Conservation (phyloP, 2,888 invertebrate genomes). For the Anthophora plumipes region DNA sequence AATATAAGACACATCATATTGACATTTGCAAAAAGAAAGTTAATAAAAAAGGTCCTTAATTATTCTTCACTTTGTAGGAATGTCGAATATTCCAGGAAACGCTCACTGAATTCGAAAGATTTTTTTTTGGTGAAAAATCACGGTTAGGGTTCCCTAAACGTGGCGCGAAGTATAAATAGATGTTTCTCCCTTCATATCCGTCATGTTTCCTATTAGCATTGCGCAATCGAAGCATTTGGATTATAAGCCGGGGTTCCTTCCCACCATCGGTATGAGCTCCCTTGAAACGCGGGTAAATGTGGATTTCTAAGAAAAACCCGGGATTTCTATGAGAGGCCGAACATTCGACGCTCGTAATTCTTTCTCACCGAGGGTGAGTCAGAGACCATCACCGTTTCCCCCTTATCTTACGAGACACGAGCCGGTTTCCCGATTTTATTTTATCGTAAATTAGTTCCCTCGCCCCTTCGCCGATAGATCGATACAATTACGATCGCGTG, state of each 20-base stretch:
- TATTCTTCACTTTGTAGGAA: too few relatives aligned
- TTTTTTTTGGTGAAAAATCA: not conserved
- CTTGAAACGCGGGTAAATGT: slow-evolving; percentile 39
- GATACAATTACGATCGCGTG: slow-evolving; percentile 41
- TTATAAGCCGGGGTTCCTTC: slow-evolving; percentile 2
- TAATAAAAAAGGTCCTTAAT: too few relatives aligned
- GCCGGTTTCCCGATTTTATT: slow-evolving; percentile 61
- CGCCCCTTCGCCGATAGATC: slow-evolving; percentile 40
- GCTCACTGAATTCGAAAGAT: too few relatives aligned
- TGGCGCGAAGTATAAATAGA: slow-evolving; percentile 30
- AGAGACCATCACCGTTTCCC: slow-evolving; percentile 60
- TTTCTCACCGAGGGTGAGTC: slow-evolving; percentile 67
- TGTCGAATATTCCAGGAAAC: too few relatives aligned
- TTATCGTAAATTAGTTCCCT: slow-evolving; percentile 60
- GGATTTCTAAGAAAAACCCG: slow-evolving; percentile 57
- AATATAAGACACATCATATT: too few relatives aligned
- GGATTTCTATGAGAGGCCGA: slow-evolving; percentile 55
- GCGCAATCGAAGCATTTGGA: slow-evolving; percentile 34
- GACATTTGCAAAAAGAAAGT: too few relatives aligned
- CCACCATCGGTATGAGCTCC: slow-evolving; percentile 24
- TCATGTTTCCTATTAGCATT: slow-evolving; percentile 39
- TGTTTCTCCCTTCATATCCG: not conserved
- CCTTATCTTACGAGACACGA: slow-evolving; percentile 53
- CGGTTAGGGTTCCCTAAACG: not conserved
- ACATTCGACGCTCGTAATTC: slow-evolving; percentile 66